Conservation (phyloP, 2,888 invertebrate species). For the Xestia ashworthii region DNA sequence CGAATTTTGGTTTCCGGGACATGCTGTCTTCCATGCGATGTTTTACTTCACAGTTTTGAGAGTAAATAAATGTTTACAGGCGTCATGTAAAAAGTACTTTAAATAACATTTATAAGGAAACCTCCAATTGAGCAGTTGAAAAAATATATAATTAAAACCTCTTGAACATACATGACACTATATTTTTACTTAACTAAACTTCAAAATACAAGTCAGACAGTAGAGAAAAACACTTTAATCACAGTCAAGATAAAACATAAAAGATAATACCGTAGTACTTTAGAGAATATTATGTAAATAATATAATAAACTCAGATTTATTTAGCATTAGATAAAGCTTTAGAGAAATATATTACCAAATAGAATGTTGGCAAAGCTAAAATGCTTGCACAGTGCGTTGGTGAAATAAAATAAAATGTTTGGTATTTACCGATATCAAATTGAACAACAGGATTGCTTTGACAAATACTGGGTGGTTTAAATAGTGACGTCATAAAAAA, state of each 20-base stretch:
- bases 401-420: slow-evolving; percentile 19
- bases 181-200: neutral
- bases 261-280: slow-evolving; percentile 53
- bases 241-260: slow-evolving; percentile 56
- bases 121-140: neutral
- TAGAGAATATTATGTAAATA: slow-evolving; percentile 72
- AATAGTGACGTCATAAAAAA: neutral
- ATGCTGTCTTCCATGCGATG: neutral
- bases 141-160: no score
- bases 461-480: neutral
- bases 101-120: neutral
- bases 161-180: neutral
- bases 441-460: neutral
- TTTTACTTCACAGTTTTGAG: neutral
- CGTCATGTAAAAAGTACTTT: neutral
- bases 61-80: neutral
- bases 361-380: slow-evolving; percentile 46
- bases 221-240: slow-evolving; percentile 21
- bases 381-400: slow-evolving; percentile 35
- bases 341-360: slow-evolving; percentile 51
- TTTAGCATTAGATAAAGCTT: slow-evolving; percentile 71
- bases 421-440: neutral
- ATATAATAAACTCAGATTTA: slow-evolving; percentile 65
- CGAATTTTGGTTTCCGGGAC: neutral
- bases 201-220: neutral